These are phyloP conservation scores for Acutogordius australiensis DNA, from an alignment of 2,888 invertebrate species.

Conservation along the genomic window DNA sequence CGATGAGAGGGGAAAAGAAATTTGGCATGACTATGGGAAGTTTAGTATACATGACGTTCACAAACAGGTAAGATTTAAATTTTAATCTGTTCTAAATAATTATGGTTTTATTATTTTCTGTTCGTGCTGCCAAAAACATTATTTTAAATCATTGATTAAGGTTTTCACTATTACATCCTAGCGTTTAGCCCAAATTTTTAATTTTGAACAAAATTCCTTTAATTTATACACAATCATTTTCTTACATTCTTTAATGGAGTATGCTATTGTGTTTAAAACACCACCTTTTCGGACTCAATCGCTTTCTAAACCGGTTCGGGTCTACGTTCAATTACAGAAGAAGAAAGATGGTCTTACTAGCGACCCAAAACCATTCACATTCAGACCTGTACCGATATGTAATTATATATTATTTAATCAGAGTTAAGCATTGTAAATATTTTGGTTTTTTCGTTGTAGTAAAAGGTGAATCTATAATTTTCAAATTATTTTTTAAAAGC, in stretches of 20 bases:
- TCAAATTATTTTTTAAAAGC: too few relatives aligned
- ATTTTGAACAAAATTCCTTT: too few relatives aligned
- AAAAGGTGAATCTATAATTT: too few relatives aligned
- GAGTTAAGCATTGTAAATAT: too few relatives aligned
- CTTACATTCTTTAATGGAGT: too few relatives aligned
- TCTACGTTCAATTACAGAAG: conserved; percentile 1
- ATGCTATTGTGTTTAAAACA: not conserved
- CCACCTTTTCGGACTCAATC: not conserved
- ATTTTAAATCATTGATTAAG: too few relatives aligned
- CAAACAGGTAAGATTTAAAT: conserved; percentile 6
- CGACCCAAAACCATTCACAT: conserved; percentile 2
- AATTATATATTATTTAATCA: not conserved
- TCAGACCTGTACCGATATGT: not conserved
- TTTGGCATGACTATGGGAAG: conserved; percentile 6
- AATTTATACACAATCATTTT: too few relatives aligned
- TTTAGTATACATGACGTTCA: conserved; percentile 6
- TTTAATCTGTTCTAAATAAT: not conserved
- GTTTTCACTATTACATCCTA: too few relatives aligned
- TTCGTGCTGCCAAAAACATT: too few relatives aligned
- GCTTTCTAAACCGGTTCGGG: not conserved
- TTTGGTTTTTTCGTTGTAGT: too few relatives aligned
- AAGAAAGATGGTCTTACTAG: conserved; percentile 7
- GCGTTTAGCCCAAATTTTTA: too few relatives aligned
- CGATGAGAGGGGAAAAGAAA: conserved; percentile 2
- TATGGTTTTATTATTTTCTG: too few relatives aligned